Base-by-base conservation (phyloP, 2,888 invertebrate species). In the Euphydryas editha region DNA sequence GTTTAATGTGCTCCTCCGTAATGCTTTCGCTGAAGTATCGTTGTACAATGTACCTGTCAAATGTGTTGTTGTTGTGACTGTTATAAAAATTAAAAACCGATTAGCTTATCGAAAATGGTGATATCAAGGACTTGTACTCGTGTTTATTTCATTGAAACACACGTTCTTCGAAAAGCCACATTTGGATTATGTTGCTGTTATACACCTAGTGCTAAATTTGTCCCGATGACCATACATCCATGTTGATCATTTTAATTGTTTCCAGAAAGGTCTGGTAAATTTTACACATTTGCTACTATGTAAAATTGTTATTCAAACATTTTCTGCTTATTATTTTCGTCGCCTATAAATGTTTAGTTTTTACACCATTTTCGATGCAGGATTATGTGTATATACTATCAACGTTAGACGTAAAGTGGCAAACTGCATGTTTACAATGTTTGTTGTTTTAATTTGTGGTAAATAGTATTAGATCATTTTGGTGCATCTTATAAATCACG, bases 351-450 rank as follows among this genome's bases (percentile, higher is more conserved):
- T 84, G 81, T 82, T 83, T 81, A 81, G 83, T 83, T 84, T 80
- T 81, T 77, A 84, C 88, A 88, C 84, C 87, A 89, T 89, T 88
- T 87, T 87, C 86, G 84, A 85, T 85, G 84, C 82, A 84, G 76
- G 79, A 66, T 72, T 79, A 78, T 73, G 71, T 71, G 18, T 71
- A 66, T n/a, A n/a, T 37, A 56, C 59, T 67, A 69, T 74, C 63
- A 73, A 70, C 73, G 73, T 78, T 82, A 79, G 78, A 67, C 69
- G 71, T 77, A 73, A 73, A 72, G 70, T 63, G 59, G 67, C 46
- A 63, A 70, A 42, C 46, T 73, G 75, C 75, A 75, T 75, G 75
- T 59, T 13, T 69, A 47, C 39, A 67, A 65, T 46, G 18, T 59
- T 49, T 55, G 62, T 64, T 47, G 55, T 70, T 63, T 68, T 70